Percentiles rank a stretch among this genome's conserved stretches.
These are phyloP conservation scores for Acrocyrtus sp. DNA, from an alignment of 2,888 invertebrate species.

Conservation along the genomic window DNA sequence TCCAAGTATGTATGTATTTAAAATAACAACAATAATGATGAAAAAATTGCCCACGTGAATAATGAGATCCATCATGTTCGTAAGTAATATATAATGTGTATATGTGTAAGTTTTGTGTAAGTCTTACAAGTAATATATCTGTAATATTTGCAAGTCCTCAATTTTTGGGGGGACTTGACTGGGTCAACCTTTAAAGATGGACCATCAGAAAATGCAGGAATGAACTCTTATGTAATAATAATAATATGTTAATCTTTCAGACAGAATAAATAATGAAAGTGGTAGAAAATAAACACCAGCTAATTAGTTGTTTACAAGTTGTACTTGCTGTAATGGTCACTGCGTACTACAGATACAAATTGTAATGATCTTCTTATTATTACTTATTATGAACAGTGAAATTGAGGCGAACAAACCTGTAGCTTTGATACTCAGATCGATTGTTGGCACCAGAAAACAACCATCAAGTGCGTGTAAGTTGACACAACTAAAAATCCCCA, in stretches of 20 bases:
- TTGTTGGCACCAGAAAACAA: too few relatives aligned
- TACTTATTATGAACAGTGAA: constrained; percentile 29
- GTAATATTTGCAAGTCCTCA: constrained; percentile 36
- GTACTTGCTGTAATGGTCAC: too few relatives aligned
- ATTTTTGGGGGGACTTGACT: constrained; percentile 32
- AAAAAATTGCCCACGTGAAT: constrained; percentile 34
- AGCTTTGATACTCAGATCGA: constrained; percentile 51
- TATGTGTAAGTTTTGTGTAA: constrained; percentile 36
- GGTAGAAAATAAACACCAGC: constrained; percentile 12
- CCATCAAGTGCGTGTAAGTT: too few relatives aligned
- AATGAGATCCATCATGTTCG: constrained; percentile 23
- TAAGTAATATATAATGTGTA: constrained; percentile 25
- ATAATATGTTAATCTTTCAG: constrained; percentile 27
- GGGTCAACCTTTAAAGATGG: constrained; percentile 50
- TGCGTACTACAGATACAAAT: too few relatives aligned
- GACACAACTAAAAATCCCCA: constrained; percentile 5
- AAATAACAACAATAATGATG: constrained; percentile 29
- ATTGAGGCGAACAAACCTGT: constrained; percentile 44
- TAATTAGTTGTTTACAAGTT: too few relatives aligned
- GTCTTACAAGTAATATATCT: constrained; percentile 38
- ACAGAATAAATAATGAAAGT: constrained; percentile 38
- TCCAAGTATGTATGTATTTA: constrained; percentile 46
- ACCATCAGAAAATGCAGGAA: constrained; percentile 49
- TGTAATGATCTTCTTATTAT: too few relatives aligned
- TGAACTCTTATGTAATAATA: constrained; percentile 33